Conservation (phyloP, 2,113 vertebrate genomes). For the Stigmatopora argus region DNA sequence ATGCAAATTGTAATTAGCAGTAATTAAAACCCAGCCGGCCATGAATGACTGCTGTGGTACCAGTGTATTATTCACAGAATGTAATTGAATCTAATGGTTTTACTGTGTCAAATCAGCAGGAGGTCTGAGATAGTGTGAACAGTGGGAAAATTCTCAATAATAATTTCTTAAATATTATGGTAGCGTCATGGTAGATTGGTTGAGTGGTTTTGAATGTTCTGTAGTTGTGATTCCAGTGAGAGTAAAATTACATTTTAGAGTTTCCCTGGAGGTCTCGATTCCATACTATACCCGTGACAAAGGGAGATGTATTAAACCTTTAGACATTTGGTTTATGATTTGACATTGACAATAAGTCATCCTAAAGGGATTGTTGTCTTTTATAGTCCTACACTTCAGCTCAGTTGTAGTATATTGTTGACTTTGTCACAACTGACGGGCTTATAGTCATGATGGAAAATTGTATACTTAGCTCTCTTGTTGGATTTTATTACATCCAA, state of each 20-base stretch:
- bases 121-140: conserved; percentile 8
- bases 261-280: not conserved
- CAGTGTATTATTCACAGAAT: conserved; percentile 69
- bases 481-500: conserved; percentile 1
- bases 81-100: conserved; percentile 70
- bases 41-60: conserved; percentile 68
- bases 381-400: not conserved
- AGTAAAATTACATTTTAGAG: not conserved
- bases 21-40: conserved; percentile 75
- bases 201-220: not conserved
- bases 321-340: conserved; percentile 4
- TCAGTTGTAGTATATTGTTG: not conserved
- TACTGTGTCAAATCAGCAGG: conserved; percentile 43
- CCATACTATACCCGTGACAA: not conserved
- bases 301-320: not conserved
- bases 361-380: not conserved
- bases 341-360: conserved; percentile 4
- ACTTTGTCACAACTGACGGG: not conserved
- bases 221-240: not conserved
- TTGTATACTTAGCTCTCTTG: not conserved
- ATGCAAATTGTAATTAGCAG: conserved; percentile 82
- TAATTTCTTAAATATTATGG: not conserved
- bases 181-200: not conserved
- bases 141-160: not conserved
- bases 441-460: not conserved